Evolutionary conservation across 2,797 vertebrate genomes (phyloP).

Genomic region (Esox lucius): DNA sequence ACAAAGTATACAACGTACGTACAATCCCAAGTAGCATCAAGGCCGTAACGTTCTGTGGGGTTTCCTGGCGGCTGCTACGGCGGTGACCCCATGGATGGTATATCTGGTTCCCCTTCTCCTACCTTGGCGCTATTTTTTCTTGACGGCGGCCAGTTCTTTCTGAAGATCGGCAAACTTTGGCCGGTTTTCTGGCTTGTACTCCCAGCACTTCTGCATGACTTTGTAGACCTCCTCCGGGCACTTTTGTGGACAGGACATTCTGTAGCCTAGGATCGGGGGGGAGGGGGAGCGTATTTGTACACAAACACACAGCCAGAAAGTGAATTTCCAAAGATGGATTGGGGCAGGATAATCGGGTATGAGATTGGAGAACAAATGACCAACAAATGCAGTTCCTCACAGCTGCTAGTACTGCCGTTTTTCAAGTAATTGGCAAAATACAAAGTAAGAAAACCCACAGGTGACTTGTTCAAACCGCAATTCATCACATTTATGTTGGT

Average conservation of each 20-base stretch:
- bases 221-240: constrained; percentile 95
- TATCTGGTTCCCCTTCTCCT: neutral
- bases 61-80: constrained; percentile 52
- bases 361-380: neutral
- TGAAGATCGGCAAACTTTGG: constrained; percentile 92
- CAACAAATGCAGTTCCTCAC: neutral
- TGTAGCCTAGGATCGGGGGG: constrained; percentile 78
- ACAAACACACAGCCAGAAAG: constrained; percentile 1
- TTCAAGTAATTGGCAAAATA: neutral
- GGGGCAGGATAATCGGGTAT: neutral
- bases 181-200: constrained; percentile 91
- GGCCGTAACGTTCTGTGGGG: constrained; percentile 57
- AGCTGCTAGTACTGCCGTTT: neutral
- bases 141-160: constrained; percentile 85
- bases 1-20: constrained; percentile 44
- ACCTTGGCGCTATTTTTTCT: constrained; percentile 76
- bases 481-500: neutral
- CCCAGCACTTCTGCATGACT: constrained; percentile 95
- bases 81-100: constrained; percentile 28
- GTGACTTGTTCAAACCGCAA: neutral
- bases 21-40: constrained; percentile 50
- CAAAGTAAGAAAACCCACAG: neutral
- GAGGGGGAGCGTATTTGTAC: no score
- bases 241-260: constrained; percentile 93
- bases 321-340: neutral